phyloP scores from a whole-genome alignment of 1,140 invertebrate species.

The Drosophila mauritiana region DNA sequence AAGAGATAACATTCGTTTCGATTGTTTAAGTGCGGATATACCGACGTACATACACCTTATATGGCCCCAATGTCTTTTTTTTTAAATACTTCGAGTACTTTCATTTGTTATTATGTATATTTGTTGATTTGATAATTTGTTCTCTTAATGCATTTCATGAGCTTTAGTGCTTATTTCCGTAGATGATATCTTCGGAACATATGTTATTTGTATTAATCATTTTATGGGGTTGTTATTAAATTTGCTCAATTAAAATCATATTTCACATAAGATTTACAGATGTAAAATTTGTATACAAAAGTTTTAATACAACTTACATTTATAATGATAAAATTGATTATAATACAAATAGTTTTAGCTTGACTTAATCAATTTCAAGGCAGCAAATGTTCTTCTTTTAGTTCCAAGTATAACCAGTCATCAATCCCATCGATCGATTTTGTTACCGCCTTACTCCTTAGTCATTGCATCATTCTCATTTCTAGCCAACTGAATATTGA shows the following conservation, averaged over 20 bases:
- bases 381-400: too few relatives aligned
- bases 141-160: background rate
- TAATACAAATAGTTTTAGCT: too few relatives aligned
- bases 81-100: background rate
- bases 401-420: background rate
- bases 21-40: slow-evolving; percentile 24
- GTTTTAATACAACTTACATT: too few relatives aligned
- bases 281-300: too few relatives aligned
- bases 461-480: slow-evolving; percentile 9
- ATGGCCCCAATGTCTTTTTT: background rate
- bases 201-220: too few relatives aligned
- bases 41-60: slow-evolving; percentile 1
- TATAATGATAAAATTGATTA: too few relatives aligned
- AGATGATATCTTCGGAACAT: background rate
- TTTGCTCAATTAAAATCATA: too few relatives aligned
- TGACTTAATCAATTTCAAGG: background rate
- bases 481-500: background rate
- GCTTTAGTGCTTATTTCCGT: background rate
- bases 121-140: too few relatives aligned
- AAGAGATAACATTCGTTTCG: slow-evolving; percentile 34
- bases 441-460: background rate
- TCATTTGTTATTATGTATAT: background rate
- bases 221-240: too few relatives aligned
- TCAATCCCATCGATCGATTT: slow-evolving; percentile 1
- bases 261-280: too few relatives aligned